Base-by-base conservation (phyloP, 2,113 vertebrate genomes). In the Periophthalmus modestus region DNA sequence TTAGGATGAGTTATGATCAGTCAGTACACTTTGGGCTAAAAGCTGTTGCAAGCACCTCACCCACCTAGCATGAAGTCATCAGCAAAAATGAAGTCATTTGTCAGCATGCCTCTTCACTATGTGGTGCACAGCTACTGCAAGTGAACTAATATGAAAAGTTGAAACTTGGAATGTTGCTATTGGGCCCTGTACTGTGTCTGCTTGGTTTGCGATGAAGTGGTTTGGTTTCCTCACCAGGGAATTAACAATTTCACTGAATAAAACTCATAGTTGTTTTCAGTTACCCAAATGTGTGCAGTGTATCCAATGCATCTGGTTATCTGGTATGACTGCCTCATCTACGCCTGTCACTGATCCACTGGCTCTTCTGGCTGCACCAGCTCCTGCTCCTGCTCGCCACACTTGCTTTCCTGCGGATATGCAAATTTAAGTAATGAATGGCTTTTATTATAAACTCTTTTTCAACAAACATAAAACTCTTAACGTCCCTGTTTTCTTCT, bases 1-100 rank as follows among this genome's bases (percentile, higher is more conserved):
- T 65, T 65, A 65, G 62, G 34, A 65, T 65, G 33, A 65, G 34
- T 65, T 65, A 65, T 65, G 34, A 43, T 39, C 34, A 39, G 34
- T 7, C 34, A 65, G 18, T n/a, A 18, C 34, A 65, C 18, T 43
- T 65, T 43, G 43, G 9, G 62, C 34, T n/a, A 39, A 65, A 65
- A n/a, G 34, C 61, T 36, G 61, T 18, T 13, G 13, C 59, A 2
- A 34, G 59, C 59, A 39, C 34, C n/a, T 65, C 19, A 39, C 34
- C 62, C 33, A 36, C 52, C 52, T 65, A 65, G 16, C 61, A 63
- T 63, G 28, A 65, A 39, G 34, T 65, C 24, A 65, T 65, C 34
- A 39, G 62, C 16, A 63, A 34, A 62, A 65, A 65, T 43, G 1
- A 65, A 16, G 59, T 15, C 6, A 34, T 62, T 62, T 62, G 59